Percentiles rank a stretch among this genome's conserved stretches.
Conservation (phyloP, 53 echinoderm and acorn worm species). For the Henricia sp. region DNA sequence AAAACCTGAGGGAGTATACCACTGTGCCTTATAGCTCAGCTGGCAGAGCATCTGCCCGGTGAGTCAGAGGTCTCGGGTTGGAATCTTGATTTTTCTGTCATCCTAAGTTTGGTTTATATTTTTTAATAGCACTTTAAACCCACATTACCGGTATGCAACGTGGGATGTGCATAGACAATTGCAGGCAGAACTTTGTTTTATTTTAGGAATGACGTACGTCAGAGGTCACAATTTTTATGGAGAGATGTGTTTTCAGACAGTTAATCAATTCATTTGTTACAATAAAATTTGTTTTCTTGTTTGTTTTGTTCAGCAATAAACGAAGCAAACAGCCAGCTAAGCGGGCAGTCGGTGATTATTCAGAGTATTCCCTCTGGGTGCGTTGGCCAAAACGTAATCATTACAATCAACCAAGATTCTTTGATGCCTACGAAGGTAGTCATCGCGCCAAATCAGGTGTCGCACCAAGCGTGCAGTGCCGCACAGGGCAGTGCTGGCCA, state of each 20-base stretch:
- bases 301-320: not conserved
- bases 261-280: not conserved
- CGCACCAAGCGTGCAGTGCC: not conserved
- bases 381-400: constrained; percentile 25
- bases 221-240: not conserved
- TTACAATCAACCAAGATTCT: constrained; percentile 32
- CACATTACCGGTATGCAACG: too few species aligned
- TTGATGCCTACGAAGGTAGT: constrained; percentile 5
- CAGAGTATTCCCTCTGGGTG: constrained; percentile 23
- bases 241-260: not conserved
- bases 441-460: constrained; percentile 24
- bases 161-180: not conserved
- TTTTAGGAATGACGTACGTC: not conserved
- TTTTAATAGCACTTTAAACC: too few species aligned
- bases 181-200: not conserved
- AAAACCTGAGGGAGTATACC: too few species aligned
- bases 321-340: constrained; percentile 5
- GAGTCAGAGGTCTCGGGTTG: too few species aligned
- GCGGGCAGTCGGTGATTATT: constrained; percentile 42
- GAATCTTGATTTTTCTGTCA: too few species aligned
- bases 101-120: too few species aligned
- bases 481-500: not conserved
- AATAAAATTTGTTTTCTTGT: not conserved
- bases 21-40: too few species aligned
- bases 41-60: too few species aligned